Conservation (phyloP, 2,888 invertebrate genomes). For the Pilophorus perplexus region DNA sequence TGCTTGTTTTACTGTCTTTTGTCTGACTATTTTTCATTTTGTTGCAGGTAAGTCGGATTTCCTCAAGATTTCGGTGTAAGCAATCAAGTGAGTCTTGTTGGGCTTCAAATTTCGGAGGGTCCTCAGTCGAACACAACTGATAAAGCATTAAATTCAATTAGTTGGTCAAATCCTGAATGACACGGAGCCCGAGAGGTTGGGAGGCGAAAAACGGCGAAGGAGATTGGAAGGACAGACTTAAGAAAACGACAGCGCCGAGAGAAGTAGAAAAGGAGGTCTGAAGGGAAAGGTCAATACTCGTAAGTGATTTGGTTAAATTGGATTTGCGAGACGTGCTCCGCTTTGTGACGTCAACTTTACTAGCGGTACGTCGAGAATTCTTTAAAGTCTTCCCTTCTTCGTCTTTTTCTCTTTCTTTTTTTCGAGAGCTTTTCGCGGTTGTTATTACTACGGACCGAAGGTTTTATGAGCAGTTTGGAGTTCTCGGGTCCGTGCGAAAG, state of each 20-base stretch:
- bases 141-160: too few species aligned
- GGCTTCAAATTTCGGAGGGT: too few species aligned
- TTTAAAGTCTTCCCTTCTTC: constrained; percentile 4
- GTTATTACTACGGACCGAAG: constrained; percentile 10
- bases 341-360: constrained; percentile 31
- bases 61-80: too few species aligned
- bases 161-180: too few species aligned
- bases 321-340: constrained; percentile 31
- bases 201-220: not conserved
- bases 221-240: constrained; percentile 16
- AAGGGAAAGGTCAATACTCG: constrained; percentile 34
- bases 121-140: too few species aligned
- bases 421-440: constrained; percentile 7
- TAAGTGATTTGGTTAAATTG: constrained; percentile 35
- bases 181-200: too few species aligned
- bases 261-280: constrained; percentile 22
- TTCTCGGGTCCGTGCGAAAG: not conserved
- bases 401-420: not conserved
- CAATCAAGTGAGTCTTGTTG: too few species aligned
- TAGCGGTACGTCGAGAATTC: constrained; percentile 5
- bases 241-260: constrained; percentile 5
- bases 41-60: too few species aligned
- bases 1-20: too few species aligned
- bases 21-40: too few species aligned
- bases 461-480: constrained; percentile 15